Evolutionary conservation across 2,888 invertebrate species (phyloP), one percentile per base, ranked within the genome.

Genomic region (Andrena bicolor): DNA sequence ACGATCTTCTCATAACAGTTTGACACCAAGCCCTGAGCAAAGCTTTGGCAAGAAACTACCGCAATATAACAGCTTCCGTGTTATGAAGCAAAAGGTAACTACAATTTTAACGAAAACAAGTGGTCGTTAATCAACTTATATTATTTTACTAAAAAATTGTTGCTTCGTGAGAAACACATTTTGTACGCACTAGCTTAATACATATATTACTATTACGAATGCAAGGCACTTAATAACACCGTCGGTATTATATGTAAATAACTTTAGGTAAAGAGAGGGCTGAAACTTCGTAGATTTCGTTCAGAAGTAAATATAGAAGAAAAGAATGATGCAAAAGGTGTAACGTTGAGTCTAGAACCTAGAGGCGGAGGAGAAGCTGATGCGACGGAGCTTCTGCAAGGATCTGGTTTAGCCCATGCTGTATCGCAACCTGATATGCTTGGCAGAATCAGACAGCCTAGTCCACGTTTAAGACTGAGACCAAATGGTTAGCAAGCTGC

Each of bases 371-470:
- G 94, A 10, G 94, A 95, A 60, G 91, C 94, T 5, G 93, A 94
- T 75, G 94, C 94, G 0, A 93, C 94, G 3, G 95, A 94, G 69
- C 91, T 95, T 28, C 89, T 93, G n/a, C 92, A 91, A 75, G 90
- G 90, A 72, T 92, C 93, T 32, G 92, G 92, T 58, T 89, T 94
- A 26, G 91, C 92, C 7, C 94, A 94, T 77, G 94, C 92, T 79
- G 94, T 94, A 87, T 94, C 94, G 80, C 95, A 94, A 90, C 95
- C 93, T 60, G 94, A 92, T 89, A 93, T 94, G 90, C 87, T 92
- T 30, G 86, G 90, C 26, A 90, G 90, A 72, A 88, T 92, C 83
- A 90, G 90, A 70, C 92, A 92, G 77, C 88, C 91, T 49, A 92
- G 93, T 86, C 92, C 92, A 8, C 90, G 90, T 10, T 79, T 92